A percentile compares a stretch with the other conserved stretches of the same genome.
These are phyloP conservation scores for Drosophila mettleri DNA, from an alignment of 2,888 invertebrate species.

Conservation along the genomic window DNA sequence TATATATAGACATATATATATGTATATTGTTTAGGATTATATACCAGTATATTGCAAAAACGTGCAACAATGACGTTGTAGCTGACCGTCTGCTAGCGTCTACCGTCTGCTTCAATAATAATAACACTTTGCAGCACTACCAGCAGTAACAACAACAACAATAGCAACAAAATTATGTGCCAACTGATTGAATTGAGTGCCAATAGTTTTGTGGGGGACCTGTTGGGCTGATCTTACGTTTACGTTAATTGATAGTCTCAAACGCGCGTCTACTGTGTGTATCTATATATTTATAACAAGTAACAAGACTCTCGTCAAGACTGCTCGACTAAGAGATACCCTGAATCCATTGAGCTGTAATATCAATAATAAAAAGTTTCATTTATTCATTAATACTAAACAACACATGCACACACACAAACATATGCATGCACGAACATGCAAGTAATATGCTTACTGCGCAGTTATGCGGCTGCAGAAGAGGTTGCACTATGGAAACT, in stretches of 20 bases:
- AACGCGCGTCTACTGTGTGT: constrained; percentile 52
- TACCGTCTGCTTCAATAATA: constrained; percentile 47
- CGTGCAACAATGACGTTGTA: constrained; percentile 74
- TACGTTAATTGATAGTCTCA: constrained; percentile 72
- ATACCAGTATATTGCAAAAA: constrained; percentile 73
- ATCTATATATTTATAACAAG: too few species aligned
- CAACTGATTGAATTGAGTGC: constrained; percentile 65
- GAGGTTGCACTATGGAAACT: too few species aligned
- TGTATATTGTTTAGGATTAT: constrained; percentile 26
- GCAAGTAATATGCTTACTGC: too few species aligned
- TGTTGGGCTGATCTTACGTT: constrained; percentile 52
- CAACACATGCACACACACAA: too few species aligned
- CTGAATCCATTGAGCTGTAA: too few species aligned
- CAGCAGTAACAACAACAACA: constrained; percentile 27
- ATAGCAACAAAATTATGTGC: constrained; percentile 60
- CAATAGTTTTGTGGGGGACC: constrained; percentile 36
- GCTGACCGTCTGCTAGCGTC: too few species aligned
- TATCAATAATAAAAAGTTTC: too few species aligned
- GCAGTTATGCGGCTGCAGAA: too few species aligned
- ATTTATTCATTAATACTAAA: too few species aligned
- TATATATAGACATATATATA: constrained; percentile 9
- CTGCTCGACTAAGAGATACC: too few species aligned
- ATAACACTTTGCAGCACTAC: constrained; percentile 35
- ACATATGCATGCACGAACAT: too few species aligned
- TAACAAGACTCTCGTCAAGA: too few species aligned